Conservation (phyloP, 2,888 invertebrate species). For the Gasteruption jaculator region DNA sequence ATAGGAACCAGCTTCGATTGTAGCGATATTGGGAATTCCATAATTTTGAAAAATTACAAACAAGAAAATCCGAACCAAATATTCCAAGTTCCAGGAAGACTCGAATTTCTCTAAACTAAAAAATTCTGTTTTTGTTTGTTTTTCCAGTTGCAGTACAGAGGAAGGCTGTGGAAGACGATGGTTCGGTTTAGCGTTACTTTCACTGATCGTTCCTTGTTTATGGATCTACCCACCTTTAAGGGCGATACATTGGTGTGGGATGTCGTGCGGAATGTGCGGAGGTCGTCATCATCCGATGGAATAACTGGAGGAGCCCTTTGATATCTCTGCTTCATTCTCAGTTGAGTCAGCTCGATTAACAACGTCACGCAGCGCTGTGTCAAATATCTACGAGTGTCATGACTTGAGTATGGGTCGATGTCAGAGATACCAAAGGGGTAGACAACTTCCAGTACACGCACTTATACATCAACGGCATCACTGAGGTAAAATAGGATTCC, state of each 20-base stretch:
- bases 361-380: conserved; percentile 31
- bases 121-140: no score
- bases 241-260: conserved; percentile 78
- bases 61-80: no score
- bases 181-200: conserved; percentile 80
- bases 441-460: conserved; percentile 48
- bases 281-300: conserved; percentile 64
- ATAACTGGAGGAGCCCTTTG: conserved; percentile 50
- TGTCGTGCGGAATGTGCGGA: conserved; percentile 77
- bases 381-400: conserved; percentile 48
- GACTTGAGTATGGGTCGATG: conserved; percentile 44
- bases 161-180: conserved; percentile 75
- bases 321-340: conserved; percentile 45
- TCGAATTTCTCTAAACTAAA: no score
- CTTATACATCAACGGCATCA: conserved; percentile 47
- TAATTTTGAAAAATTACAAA: no score
- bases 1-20: no score
- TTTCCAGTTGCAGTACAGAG: conserved; percentile 53
- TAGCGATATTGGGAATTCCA: no score
- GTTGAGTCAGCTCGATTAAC: conserved; percentile 27
- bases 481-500: conserved; percentile 34
- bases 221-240: conserved; percentile 90
- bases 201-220: conserved; percentile 85
- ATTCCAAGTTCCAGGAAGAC: no score
- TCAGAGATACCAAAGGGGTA: conserved; percentile 50